Evolutionary conservation across 2,888 invertebrate species (phyloP).

Genomic region (Acrocera orbiculus): DNA sequence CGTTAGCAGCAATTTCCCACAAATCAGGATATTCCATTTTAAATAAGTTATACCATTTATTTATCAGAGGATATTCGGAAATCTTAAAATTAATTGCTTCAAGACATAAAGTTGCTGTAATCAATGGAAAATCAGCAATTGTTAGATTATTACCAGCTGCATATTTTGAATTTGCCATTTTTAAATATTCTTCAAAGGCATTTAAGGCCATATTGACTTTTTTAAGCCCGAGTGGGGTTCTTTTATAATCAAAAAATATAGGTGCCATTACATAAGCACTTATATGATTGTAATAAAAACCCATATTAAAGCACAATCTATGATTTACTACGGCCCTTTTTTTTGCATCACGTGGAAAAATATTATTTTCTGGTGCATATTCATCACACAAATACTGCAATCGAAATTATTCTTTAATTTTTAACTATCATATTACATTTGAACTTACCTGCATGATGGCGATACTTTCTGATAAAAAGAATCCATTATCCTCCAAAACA

Average conservation of each 20-base stretch:
- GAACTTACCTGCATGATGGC: constrained; percentile 33
- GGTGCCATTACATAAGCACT: constrained; percentile 40
- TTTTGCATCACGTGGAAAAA: constrained; percentile 56
- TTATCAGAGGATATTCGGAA: constrained; percentile 37
- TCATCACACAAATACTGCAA: constrained; percentile 60
- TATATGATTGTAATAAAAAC: constrained; percentile 54
- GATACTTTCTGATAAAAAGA: constrained; percentile 57
- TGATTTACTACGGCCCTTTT: constrained; percentile 60
- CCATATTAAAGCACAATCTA: constrained; percentile 58
- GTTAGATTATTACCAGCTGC: constrained; percentile 51
- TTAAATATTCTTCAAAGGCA: constrained; percentile 48
- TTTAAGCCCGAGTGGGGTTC: constrained; percentile 47
- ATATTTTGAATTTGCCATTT: constrained; percentile 40
- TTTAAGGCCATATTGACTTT: constrained; percentile 48
- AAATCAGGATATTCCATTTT: constrained; percentile 47
- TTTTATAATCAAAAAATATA: constrained; percentile 56
- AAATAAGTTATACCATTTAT: constrained; percentile 53
- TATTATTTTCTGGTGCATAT: constrained; percentile 42
- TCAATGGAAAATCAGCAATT: constrained; percentile 56
- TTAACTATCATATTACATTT: too few species aligned
- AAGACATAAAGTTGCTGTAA: constrained; percentile 52
- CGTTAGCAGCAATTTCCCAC: constrained; percentile 50
- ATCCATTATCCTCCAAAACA: constrained; percentile 60
- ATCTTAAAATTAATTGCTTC: constrained; percentile 53
- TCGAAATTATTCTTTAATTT: too few species aligned